phyloP scores from a whole-genome alignment of 2,888 invertebrate genomes.

The Danaus chrysippus region DNA sequence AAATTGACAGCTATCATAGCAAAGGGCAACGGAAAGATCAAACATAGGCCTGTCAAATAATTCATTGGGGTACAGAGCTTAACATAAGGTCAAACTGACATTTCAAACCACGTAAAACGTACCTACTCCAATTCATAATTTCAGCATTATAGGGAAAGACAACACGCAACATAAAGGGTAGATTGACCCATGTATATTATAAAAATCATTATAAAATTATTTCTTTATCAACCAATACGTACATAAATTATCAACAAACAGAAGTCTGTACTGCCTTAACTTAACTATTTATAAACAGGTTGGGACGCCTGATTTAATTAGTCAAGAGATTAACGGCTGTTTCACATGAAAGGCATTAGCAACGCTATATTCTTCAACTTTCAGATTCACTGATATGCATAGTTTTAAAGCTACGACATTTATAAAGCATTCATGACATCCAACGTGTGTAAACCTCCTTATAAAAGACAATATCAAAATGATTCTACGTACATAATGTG shows the following conservation, averaged over 20 bases:
- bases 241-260: constrained; percentile 39
- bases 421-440: neutral
- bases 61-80: constrained; percentile 59
- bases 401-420: neutral
- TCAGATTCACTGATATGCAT: constrained; percentile 27
- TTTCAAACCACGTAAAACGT: constrained; percentile 67
- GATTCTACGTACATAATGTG: neutral
- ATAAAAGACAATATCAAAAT: neutral
- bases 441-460: neutral
- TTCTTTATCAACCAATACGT: constrained; percentile 14
- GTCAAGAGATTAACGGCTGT: constrained; percentile 56
- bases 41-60: constrained; percentile 58
- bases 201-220: neutral
- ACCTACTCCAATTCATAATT: constrained; percentile 51
- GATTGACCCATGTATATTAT: constrained; percentile 20
- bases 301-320: constrained; percentile 65
- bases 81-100: constrained; percentile 78
- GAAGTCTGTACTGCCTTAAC: constrained; percentile 56
- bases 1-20: constrained; percentile 64
- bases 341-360: constrained; percentile 52
- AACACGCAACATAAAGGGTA: constrained; percentile 56
- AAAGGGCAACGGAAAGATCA: constrained; percentile 72
- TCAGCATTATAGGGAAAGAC: constrained; percentile 42
- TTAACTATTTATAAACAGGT: constrained; percentile 58
- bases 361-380: constrained; percentile 24